Evolutionary conservation across 2,888 invertebrate species (phyloP).

Genomic region (Amiota minor): DNA sequence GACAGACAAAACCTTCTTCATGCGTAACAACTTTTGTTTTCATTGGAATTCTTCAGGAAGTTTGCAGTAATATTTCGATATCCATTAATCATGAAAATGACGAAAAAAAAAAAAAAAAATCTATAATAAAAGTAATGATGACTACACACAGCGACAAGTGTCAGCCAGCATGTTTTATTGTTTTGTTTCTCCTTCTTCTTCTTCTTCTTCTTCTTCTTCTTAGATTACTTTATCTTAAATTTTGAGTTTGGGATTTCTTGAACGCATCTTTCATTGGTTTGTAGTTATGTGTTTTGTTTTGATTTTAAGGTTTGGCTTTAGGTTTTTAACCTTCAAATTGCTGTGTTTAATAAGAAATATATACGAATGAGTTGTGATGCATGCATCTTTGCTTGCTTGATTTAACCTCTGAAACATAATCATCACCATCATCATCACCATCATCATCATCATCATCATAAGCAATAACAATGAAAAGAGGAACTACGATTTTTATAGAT

Average conservation of each 20-base stretch:
- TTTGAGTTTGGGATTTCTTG: too few relatives aligned
- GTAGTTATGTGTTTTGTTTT: neutral
- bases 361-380: slow-evolving; percentile 31
- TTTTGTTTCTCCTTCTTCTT: too few relatives aligned
- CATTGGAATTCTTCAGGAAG: neutral
- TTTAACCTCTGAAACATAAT: slow-evolving; percentile 4
- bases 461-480: neutral
- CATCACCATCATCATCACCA: neutral
- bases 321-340: slow-evolving; percentile 56
- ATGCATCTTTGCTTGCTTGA: slow-evolving; percentile 42
- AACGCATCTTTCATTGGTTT: too few relatives aligned
- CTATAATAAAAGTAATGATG: neutral
- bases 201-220: too few relatives aligned
- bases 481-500: too few relatives aligned
- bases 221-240: too few relatives aligned
- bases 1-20: slow-evolving; percentile 40
- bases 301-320: slow-evolving; percentile 40
- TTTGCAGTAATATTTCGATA: neutral
- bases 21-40: neutral
- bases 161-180: too few relatives aligned
- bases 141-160: neutral
- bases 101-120: neutral
- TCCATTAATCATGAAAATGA: slow-evolving; percentile 2
- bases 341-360: too few relatives aligned
- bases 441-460: slow-evolving; percentile 2